Conservation (phyloP, 2,113 vertebrate genomes). For the Ifrita kowaldi region DNA sequence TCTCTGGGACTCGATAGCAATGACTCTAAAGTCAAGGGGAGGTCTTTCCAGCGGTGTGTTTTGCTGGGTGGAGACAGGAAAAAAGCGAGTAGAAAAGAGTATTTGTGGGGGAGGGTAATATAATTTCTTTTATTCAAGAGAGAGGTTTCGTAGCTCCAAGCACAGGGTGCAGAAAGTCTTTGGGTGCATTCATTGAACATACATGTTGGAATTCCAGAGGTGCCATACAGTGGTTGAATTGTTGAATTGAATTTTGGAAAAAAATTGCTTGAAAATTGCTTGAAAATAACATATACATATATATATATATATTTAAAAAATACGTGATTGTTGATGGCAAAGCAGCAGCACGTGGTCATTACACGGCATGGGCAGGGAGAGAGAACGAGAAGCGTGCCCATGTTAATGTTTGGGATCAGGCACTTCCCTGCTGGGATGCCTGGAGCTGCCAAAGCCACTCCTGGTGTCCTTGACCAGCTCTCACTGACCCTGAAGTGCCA, state of each 20-base stretch:
- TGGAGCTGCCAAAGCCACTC: neutral
- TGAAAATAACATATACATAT: neutral
- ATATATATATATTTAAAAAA: neutral
- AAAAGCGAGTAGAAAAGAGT: neutral
- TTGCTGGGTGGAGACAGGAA: neutral
- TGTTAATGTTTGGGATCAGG: neutral
- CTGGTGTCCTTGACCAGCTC: neutral
- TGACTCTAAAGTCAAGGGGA: neutral
- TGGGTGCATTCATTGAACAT: neutral
- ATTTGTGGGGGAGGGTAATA: neutral
- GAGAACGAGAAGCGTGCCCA: neutral
- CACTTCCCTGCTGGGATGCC: neutral
- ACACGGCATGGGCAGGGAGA: neutral
- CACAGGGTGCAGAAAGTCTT: neutral
- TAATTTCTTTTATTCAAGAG: slow-evolving; percentile 2
- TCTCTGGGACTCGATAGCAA: neutral
- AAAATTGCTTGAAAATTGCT: neutral
- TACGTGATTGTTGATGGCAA: neutral
- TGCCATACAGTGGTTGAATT: neutral
- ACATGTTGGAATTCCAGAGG: neutral
- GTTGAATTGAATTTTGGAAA: neutral
- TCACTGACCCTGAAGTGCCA: neutral
- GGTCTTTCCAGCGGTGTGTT: neutral
- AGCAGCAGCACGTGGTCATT: neutral
- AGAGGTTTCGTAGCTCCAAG: neutral